A percentile compares a stretch with the other conserved stretches of the same genome.
Evolutionary conservation across 2,113 vertebrate genomes (phyloP).

Genomic region (Perca flavescens): DNA sequence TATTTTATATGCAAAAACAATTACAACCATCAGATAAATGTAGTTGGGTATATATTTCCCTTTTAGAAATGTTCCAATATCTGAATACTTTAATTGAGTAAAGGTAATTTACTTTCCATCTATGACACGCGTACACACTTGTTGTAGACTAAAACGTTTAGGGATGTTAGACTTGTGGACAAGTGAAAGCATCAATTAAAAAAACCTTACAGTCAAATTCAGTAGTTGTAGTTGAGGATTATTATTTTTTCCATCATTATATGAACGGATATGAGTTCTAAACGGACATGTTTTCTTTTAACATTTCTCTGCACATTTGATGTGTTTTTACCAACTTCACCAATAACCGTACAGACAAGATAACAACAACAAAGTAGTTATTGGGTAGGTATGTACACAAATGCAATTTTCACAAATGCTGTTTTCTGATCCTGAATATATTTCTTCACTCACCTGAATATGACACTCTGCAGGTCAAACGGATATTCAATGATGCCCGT

Average conservation of each 20-base stretch:
- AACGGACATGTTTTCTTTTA: not conserved
- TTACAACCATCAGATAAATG: not conserved
- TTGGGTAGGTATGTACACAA: not conserved
- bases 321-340: not conserved
- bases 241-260: not conserved
- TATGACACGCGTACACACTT: not conserved
- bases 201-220: not conserved
- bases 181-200: not conserved
- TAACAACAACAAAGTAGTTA: not conserved
- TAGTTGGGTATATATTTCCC: not conserved
- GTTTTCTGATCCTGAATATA: not conserved
- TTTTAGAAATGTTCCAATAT: not conserved
- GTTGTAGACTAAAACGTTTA: not conserved
- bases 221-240: not conserved
- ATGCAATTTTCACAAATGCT: not conserved
- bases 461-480: constrained; percentile 95
- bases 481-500: constrained; percentile 90
- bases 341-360: not conserved
- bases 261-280: not conserved
- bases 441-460: constrained; percentile 90
- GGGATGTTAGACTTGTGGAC: not conserved
- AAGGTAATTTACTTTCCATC: not conserved
- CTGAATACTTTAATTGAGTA: too few relatives aligned
- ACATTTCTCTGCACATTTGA: not conserved
- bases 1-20: not conserved